Percentiles rank a stretch among this genome's conserved stretches.
Conservation (phyloP, 2,888 invertebrate species). For the Amiota communis region DNA sequence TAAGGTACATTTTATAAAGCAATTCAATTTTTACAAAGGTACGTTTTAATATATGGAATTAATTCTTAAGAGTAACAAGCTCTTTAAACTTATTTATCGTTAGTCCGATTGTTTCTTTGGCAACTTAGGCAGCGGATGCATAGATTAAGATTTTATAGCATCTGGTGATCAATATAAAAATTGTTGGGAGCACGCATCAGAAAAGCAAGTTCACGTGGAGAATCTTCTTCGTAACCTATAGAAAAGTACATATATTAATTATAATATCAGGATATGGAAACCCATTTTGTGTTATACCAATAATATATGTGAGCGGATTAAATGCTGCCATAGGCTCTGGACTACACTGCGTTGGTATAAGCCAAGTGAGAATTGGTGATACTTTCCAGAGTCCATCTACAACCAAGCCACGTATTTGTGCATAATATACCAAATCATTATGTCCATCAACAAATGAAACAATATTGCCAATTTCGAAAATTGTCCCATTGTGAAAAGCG, state of each 20-base stretch:
- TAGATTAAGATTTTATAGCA: too few relatives aligned
- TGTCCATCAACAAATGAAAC: conserved; percentile 84
- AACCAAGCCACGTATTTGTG: conserved; percentile 90
- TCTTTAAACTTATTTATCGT: too few relatives aligned
- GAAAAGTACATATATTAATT: too few relatives aligned
- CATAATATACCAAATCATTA: conserved; percentile 86
- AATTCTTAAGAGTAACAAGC: too few relatives aligned
- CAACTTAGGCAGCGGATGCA: too few relatives aligned
- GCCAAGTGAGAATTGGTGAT: conserved; percentile 93
- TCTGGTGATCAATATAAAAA: conserved; percentile 82
- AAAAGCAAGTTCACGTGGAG: conserved; percentile 91
- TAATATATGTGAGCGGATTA: conserved; percentile 90
- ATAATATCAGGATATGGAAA: conserved; percentile 19
- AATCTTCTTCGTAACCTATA: conserved; percentile 89
- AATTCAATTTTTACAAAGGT: too few relatives aligned
- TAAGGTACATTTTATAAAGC: too few relatives aligned
- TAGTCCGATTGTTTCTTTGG: too few relatives aligned
- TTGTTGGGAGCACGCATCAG: conserved; percentile 95
- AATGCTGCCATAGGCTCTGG: conserved; percentile 85
- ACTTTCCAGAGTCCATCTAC: conserved; percentile 94
- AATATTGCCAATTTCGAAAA: conserved; percentile 93
- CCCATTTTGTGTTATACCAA: conserved; percentile 77
- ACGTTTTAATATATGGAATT: too few relatives aligned
- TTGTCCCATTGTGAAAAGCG: conserved; percentile 83
- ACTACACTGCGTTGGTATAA: conserved; percentile 88